Evolutionary conservation across 2,113 vertebrate genomes (phyloP), one percentile per base, ranked within the genome.

Genomic region (Monopterus albus): DNA sequence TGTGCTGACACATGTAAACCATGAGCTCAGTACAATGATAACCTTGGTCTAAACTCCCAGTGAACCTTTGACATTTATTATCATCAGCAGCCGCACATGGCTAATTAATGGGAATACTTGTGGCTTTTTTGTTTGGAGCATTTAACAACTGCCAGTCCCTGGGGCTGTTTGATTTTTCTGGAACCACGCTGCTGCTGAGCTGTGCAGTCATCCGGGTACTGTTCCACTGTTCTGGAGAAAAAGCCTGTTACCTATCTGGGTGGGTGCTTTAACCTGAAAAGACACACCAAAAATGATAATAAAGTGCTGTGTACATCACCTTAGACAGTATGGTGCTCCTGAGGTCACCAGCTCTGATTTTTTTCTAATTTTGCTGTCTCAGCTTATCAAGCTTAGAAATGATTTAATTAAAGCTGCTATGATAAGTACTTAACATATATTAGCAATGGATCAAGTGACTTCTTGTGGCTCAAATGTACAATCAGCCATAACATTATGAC

Each of bases 11-110:
- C 25, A 47, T 62, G 67, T 88, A 87, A 90, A 88, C 85, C 77
- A 82, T 87, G 85, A 90, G 78, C 75, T 85, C 82, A 83, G 80
- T 65, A 74, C 69, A 84, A 82, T 78, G 84, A 88, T 88, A 80
- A 87, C 85, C 82, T 83, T 66, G 64, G 72, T 87, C 87, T 87
- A 88, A 90, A 90, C 88, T 82, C 65, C 23, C 50, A 42, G 43
- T 75, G 64, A 84, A 83, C 81, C 58, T 49, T 57, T 71, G 58
- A 61, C 78, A 69, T 88, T 78, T 75, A 81, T 87, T 82, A 81
- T 83, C 67, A 72, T 83, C 74, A 59, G 78, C 75, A 45, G 72
- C 76, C 40, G 18, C 79, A 87, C 60, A 0, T 56, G 64, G 72
- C 58, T 82, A 79, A 85, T 79, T 69, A 58, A 78, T 78, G 67